Evolutionary conservation across 2,113 vertebrate genomes (phyloP).

Genomic region (Mellivora capensis): DNA sequence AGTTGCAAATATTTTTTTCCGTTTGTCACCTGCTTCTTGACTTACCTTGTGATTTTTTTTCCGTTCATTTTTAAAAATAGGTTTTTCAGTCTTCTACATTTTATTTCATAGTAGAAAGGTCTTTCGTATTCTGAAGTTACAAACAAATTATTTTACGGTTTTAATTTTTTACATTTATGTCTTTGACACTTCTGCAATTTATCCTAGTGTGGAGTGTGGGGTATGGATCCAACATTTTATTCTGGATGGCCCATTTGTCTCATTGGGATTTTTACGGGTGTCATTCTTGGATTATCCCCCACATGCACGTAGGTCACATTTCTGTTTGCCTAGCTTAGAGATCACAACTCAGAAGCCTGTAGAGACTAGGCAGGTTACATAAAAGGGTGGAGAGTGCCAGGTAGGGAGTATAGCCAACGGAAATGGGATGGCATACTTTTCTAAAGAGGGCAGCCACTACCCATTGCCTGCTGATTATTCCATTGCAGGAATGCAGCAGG

Average conservation of each 20-base stretch:
- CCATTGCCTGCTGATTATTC: background rate
- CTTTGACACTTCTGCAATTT: background rate
- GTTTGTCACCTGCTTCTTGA: background rate
- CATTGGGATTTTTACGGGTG: conserved; percentile 17
- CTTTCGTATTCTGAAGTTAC: background rate
- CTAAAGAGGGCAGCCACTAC: conserved; percentile 53
- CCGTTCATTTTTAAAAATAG: background rate
- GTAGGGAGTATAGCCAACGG: conserved; percentile 41
- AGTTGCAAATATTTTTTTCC: conserved; percentile 32
- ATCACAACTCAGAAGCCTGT: conserved; percentile 54
- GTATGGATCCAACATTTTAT: conserved; percentile 3
- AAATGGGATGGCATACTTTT: conserved; percentile 50
- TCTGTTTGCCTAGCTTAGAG: conserved; percentile 46
- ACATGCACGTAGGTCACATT: conserved; percentile 36
- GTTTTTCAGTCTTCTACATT: background rate
- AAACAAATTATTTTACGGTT: background rate
- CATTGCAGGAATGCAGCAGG: background rate
- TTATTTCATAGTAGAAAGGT: conserved; percentile 10
- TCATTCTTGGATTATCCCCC: conserved; percentile 41
- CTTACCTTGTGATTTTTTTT: background rate
- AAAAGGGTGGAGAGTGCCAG: conserved; percentile 59
- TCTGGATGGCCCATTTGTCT: conserved; percentile 34
- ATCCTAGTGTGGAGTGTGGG: background rate
- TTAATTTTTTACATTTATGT: conserved; percentile 10
- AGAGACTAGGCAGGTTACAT: conserved; percentile 63